Percentiles rank a stretch among this genome's conserved stretches.
phyloP scores from a whole-genome alignment of 2,113 vertebrate genomes.

The Microcebus ravelobensis region DNA sequence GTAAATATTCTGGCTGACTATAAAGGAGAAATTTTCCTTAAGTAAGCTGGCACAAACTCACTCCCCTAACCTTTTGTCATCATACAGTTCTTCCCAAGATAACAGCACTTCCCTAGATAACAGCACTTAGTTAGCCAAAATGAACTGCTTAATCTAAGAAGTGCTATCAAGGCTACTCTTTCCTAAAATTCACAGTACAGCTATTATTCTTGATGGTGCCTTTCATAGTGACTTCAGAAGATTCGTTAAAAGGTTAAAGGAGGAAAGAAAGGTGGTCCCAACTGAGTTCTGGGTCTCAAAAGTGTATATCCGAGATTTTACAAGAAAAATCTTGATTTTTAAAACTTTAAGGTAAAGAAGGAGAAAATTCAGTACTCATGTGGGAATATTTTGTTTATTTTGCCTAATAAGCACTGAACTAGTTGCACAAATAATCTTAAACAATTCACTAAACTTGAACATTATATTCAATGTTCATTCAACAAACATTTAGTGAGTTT shows the following conservation, averaged over 20 bases:
- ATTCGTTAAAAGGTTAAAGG: neutral
- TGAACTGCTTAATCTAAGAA: neutral
- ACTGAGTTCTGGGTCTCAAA: neutral
- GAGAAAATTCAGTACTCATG: neutral
- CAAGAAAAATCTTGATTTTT: neutral
- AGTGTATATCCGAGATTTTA: neutral
- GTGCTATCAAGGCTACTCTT: neutral
- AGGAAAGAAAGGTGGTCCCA: neutral
- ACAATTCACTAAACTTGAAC: neutral
- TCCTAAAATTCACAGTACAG: neutral
- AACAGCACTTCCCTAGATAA: neutral
- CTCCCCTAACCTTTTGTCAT: neutral
- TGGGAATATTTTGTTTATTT: conserved; percentile 21
- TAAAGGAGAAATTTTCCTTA: neutral
- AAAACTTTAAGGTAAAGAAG: neutral
- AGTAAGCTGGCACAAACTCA: neutral
- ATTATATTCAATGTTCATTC: conserved; percentile 1
- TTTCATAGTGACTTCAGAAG: neutral
- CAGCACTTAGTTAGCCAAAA: neutral
- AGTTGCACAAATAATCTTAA: conserved; percentile 5
- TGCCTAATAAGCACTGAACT: neutral
- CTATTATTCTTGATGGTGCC: neutral
- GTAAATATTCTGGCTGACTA: neutral
- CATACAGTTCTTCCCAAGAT: neutral
- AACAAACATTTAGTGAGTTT: neutral